Evolutionary conservation across 2,113 vertebrate species (phyloP), one percentile per base, ranked within the genome.

Genomic region (Macaca nemestrina): DNA sequence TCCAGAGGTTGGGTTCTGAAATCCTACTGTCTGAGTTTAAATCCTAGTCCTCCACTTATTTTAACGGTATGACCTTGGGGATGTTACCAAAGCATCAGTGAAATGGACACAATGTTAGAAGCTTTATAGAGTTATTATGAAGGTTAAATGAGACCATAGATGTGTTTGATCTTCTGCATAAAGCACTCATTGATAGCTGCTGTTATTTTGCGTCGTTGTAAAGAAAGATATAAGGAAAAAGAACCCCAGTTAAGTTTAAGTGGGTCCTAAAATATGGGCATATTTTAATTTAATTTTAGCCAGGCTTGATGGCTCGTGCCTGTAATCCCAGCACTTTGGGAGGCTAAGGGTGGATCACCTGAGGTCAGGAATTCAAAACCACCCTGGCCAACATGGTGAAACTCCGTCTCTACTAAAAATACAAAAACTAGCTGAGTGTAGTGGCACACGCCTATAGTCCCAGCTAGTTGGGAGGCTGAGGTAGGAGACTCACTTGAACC

Each of bases 261-360:
- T 3, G 2, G 48, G 70, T 70, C 78, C 97, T 59, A 57, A 64
- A 93, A 86, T 22, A 12, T 64, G 32, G 55, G 85, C 32, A 35
- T 40, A 95, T 91, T 75, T 97, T 67, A 25, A 25, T 38, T 73
- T 70, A 1, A 45, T 89, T 94, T 95, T 32, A 93, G 27, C 61
- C 61, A 64, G 27, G 61, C 30, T 64, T 12, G 61, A 30, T 14
- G 27, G 27, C 27, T 64, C 61, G 30, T 32, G 61, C 61, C 27
- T 64, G 12, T 64, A 64, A 64, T 64, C 61, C 61, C 27, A 64
- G 61, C 61, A 64, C 61, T 64, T 64, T 64, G 61, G 27, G 61
- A 64, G 61, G 5, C 61, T 12, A 0, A 64, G 61, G 61, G 61
- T 27, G 61, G 61, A 64, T 64, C 61, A 64, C 61, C 27, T 27